Conservation (phyloP, 2,797 vertebrate genomes). For the Buphagus erythrorhynchus region DNA sequence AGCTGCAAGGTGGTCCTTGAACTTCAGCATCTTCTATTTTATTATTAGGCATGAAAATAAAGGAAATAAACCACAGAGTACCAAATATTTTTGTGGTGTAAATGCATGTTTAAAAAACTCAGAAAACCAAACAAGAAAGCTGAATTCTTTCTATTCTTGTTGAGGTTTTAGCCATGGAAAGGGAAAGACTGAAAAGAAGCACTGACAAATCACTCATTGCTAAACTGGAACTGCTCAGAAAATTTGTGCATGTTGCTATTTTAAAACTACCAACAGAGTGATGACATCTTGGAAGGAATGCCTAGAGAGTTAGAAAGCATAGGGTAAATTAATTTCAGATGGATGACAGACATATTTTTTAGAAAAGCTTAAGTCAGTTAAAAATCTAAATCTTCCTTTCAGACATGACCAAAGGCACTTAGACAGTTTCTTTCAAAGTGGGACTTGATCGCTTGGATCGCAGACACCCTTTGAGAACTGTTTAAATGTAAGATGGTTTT, state of each 20-base stretch:
- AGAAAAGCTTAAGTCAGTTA: not conserved
- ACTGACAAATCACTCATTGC: not conserved
- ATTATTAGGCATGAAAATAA: not conserved
- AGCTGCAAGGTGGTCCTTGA: not conserved
- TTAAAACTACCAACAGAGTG: constrained; percentile 33
- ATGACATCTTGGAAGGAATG: constrained; percentile 18
- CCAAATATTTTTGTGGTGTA: not conserved
- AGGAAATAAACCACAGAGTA: not conserved
- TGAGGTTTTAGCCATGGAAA: not conserved
- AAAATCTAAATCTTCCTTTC: constrained; percentile 7
- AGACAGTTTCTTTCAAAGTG: not conserved
- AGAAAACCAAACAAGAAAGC: fast-evolving
- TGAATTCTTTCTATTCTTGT: not conserved
- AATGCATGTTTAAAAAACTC: not conserved
- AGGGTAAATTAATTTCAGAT: constrained; percentile 23
- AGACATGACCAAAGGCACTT: not conserved
- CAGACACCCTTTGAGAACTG: not conserved
- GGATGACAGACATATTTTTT: not conserved
- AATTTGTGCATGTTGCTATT: not conserved
- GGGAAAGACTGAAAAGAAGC: not conserved
- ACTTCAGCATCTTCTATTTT: not conserved
- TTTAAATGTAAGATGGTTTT: not conserved
- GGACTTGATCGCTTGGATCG: not conserved
- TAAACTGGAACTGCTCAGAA: not conserved
- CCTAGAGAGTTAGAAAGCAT: not conserved